Percentiles rank a stretch among this genome's conserved stretches.
These are phyloP conservation scores for Chelon auratus DNA, from an alignment of 2,797 vertebrate species.

Conservation along the genomic window DNA sequence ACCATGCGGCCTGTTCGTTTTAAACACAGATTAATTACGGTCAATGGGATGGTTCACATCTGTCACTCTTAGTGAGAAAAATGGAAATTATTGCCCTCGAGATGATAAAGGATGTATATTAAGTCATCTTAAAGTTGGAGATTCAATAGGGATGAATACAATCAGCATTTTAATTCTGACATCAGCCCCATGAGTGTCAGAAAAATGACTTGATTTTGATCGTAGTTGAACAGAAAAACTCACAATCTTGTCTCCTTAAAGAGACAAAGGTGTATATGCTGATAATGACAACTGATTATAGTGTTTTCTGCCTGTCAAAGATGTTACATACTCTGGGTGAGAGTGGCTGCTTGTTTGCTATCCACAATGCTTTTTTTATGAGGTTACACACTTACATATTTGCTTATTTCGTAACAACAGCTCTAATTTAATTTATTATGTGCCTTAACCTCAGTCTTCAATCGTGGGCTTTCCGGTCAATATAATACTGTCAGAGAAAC, in stretches of 20 bases:
- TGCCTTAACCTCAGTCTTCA: too few relatives aligned
- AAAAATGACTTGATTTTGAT: conserved; percentile 36
- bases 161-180: conserved; percentile 65
- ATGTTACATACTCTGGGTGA: background rate
- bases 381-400: background rate
- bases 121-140: conserved; percentile 68
- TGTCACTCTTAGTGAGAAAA: conserved; percentile 77
- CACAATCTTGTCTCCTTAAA: conserved; percentile 18
- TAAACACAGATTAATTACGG: conserved; percentile 85
- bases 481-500: too few relatives aligned
- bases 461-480: too few relatives aligned
- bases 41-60: conserved; percentile 79
- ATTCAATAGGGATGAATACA: conserved; percentile 52
- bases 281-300: conserved; percentile 12
- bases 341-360: background rate
- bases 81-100: conserved; percentile 71
- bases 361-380: background rate
- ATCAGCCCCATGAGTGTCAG: conserved; percentile 41
- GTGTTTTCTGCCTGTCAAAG: conserved; percentile 9
- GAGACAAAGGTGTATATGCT: conserved; percentile 16
- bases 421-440: too few relatives aligned
- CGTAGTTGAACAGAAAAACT: conserved; percentile 20
- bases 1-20: conserved; percentile 66
- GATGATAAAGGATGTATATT: conserved; percentile 72
- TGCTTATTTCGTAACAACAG: too few relatives aligned